A percentile compares a stretch with the other conserved stretches of the same genome.
These are phyloP conservation scores for Ptiloglossa arizonensis DNA, from an alignment of 1,140 invertebrate species.

Conservation along the genomic window DNA sequence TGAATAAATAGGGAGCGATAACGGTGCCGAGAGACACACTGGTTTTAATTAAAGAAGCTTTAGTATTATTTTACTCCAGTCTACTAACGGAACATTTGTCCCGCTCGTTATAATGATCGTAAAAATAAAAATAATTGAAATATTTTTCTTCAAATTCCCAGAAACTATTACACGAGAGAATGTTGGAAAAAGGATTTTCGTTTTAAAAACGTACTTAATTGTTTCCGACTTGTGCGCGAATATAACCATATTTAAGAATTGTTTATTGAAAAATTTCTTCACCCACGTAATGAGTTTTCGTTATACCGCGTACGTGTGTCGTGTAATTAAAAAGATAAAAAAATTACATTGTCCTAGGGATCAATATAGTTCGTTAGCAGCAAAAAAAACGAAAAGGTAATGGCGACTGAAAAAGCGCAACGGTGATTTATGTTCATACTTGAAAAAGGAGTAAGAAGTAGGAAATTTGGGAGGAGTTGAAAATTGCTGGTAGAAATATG, in stretches of 20 bases:
- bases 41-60: too few species aligned
- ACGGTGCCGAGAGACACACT: too few species aligned
- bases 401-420: background rate
- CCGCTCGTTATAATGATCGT: too few species aligned
- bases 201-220: background rate
- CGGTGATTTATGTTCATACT: background rate
- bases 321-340: background rate
- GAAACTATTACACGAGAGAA: too few species aligned
- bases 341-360: background rate
- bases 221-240: background rate
- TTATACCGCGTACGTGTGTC: background rate
- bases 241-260: background rate
- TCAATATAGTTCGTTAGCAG: background rate
- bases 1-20: too few species aligned
- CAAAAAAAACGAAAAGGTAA: background rate
- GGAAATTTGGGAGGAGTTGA: background rate
- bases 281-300: background rate
- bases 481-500: conserved; percentile 21
- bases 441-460: background rate
- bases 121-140: too few species aligned
- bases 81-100: too few species aligned
- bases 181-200: too few species aligned
- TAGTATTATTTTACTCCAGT: too few species aligned
- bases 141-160: too few species aligned
- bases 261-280: too few species aligned